Percentiles rank a stretch among this genome's conserved stretches.
phyloP scores from a whole-genome alignment of 1,140 invertebrate species.

The Neodiprion fabricii region DNA sequence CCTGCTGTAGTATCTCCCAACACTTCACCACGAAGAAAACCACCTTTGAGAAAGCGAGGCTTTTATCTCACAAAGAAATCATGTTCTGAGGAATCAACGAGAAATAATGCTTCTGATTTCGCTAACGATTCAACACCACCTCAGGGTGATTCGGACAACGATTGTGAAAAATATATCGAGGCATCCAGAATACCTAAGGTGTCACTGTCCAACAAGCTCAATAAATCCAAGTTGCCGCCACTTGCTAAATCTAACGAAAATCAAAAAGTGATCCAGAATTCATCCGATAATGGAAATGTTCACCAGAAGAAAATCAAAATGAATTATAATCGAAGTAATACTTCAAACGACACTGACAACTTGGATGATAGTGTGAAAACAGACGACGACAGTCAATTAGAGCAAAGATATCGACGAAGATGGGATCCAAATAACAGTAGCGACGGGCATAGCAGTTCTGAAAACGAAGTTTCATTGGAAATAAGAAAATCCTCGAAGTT shows the following conservation, averaged over 20 bases:
- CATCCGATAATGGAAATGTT: not conserved
- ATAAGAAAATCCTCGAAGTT: not conserved
- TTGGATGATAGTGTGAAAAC: conserved; percentile 22
- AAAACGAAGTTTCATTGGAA: not conserved
- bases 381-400: conserved; percentile 28
- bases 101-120: not conserved
- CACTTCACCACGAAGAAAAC: conserved; percentile 18
- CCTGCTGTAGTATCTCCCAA: not conserved
- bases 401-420: conserved; percentile 25
- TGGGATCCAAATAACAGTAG: conserved; percentile 18
- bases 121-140: not conserved
- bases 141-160: conserved; percentile 16
- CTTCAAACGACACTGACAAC: conserved; percentile 30
- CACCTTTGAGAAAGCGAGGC: not conserved
- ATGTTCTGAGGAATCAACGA: not conserved
- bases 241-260: conserved; percentile 27
- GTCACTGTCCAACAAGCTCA: conserved; percentile 14
- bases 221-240: conserved; percentile 13
- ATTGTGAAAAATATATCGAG: conserved; percentile 20
- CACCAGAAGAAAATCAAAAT: not conserved
- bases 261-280: conserved; percentile 17
- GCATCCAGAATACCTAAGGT: conserved; percentile 39
- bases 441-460: conserved; percentile 1
- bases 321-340: conserved; percentile 30
- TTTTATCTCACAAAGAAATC: not conserved